Evolutionary conservation across 2,888 invertebrate genomes (phyloP), one percentile per base, ranked within the genome.

Genomic region (Leucophenga maculata): DNA sequence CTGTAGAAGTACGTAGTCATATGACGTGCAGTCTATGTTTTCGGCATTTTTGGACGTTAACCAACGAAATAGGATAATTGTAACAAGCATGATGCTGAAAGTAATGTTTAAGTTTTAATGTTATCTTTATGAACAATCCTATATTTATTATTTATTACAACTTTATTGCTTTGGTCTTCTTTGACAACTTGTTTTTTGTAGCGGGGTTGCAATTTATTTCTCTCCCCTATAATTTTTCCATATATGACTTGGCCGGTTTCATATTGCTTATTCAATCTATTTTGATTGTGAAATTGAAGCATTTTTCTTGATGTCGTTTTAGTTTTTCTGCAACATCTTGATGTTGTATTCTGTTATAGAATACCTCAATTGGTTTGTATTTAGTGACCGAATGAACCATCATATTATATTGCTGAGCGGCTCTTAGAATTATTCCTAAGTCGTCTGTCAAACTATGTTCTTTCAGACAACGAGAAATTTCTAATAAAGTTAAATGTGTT

Each of bases 61-160:
- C 26, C 26, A 26, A 26, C 2, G 26, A 4, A 3, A 26, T 26
- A 26, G 4, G 2, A 4, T 4, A 26, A 26, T 26, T 26, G 4
- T 26, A 26, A 26, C 2, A 26, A 26, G n/a, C n/a, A n/a, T n/a
- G n/a, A n/a, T n/a, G n/a, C n/a, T n/a, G n/a, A n/a, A n/a, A n/a
- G n/a, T n/a, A 3, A 4, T 26, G 26, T 26, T 26, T 26, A 26
- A n/a, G n/a, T n/a, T 59, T 59, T 59, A 26, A 59, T 26, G n/a
- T 59, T 59, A 26, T 59, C 59, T 31, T 59, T 59, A 59, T 59
- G 59, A 9, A 59, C 26, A 22, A 59, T 59, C n/a, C n/a, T n/a
- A n/a, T n/a, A n/a, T n/a, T 31, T 59, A 11, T 31, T 22, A 11
- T 59, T n/a, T 3, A 59, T 31, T 26, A 22, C 26, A 9, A 59